Conservation (phyloP, 2,797 vertebrate species). For the Micropoecilia bifurca region DNA sequence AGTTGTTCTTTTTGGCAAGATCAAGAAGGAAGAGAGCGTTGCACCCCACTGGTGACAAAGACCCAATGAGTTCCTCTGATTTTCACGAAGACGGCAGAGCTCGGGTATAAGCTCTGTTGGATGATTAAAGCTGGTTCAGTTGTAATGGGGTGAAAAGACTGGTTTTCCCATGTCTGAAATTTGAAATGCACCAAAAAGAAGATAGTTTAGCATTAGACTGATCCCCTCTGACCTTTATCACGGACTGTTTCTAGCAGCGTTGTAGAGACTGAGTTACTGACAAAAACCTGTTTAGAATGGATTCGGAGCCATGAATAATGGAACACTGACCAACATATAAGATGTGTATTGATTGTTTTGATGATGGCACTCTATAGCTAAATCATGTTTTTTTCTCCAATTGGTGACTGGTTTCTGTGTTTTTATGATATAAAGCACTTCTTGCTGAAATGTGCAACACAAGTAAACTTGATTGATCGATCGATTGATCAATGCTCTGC, state of each 20-base stretch:
- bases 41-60: constrained; percentile 46
- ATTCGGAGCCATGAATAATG: too few species aligned
- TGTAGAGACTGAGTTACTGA: neutral
- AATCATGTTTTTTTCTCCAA: too few species aligned
- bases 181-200: neutral
- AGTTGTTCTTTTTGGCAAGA: constrained; percentile 18
- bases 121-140: constrained; percentile 16
- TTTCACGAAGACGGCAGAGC: constrained; percentile 14
- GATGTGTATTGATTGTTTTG: too few species aligned
- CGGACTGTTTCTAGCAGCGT: neutral
- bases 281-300: too few species aligned
- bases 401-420: too few species aligned
- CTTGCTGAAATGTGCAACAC: too few species aligned
- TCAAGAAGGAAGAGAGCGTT: constrained; percentile 27
- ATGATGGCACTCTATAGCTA: too few species aligned
- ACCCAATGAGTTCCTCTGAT: constrained; percentile 23
- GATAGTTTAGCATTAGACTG: neutral
- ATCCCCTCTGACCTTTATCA: neutral
- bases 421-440: too few species aligned
- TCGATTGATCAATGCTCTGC: neutral
- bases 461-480: too few species aligned
- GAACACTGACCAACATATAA: too few species aligned
- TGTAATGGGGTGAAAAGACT: neutral
- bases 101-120: constrained; percentile 31
- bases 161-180: neutral